Evolutionary conservation across 2,797 vertebrate species (phyloP).

Genomic region (Sorex maritimensis): DNA sequence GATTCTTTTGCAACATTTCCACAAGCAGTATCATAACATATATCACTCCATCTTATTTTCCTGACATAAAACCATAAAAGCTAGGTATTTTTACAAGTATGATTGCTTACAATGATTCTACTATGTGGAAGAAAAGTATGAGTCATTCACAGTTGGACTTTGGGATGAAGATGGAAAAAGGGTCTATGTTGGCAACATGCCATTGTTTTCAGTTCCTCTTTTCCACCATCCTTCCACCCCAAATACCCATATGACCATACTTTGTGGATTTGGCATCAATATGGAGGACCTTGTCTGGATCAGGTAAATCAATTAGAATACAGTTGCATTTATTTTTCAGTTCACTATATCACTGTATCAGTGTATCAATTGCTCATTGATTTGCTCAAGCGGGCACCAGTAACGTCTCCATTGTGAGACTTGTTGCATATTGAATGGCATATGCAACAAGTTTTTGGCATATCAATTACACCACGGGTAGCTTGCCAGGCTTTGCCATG

Average conservation of each 20-base stretch:
- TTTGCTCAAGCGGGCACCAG: no score
- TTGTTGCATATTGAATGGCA: no score
- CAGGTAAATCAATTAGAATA: slow-evolving; percentile 18
- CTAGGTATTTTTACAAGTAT: neutral
- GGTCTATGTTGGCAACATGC: neutral
- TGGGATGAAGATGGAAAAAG: neutral
- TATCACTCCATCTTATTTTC: neutral
- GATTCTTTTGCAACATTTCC: neutral
- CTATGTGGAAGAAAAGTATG: neutral
- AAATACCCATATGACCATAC: neutral
- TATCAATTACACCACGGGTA: no score
- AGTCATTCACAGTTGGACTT: neutral
- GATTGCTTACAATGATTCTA: neutral
- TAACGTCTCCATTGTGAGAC: no score
- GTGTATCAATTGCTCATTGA: no score
- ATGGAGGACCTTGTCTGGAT: no score
- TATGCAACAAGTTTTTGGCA: no score
- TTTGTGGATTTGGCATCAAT: neutral
- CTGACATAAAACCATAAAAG: neutral
- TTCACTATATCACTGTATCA: no score
- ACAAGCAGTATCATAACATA: neutral
- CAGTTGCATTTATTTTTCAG: slow-evolving; percentile 3
- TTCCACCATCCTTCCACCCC: neutral
- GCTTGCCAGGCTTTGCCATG: no score
- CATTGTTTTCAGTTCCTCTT: neutral